Evolutionary conservation across 2,113 vertebrate genomes (phyloP).

Genomic region (Mionectes macconnelli): DNA sequence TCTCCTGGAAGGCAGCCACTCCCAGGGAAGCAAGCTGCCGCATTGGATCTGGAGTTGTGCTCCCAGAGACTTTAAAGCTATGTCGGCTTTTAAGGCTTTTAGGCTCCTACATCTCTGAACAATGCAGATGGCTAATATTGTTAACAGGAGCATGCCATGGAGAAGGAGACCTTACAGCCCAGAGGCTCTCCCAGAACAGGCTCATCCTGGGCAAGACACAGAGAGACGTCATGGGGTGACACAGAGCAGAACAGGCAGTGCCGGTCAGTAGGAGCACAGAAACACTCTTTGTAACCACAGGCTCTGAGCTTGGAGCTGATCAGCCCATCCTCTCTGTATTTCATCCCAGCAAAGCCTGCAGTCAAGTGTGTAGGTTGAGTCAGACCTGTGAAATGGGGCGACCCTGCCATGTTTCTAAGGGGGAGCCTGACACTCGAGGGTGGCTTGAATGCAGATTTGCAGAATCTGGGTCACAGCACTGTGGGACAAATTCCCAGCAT

Average conservation of each 20-base stretch:
- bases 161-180: neutral
- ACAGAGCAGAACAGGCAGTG: neutral
- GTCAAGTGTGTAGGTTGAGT: neutral
- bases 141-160: accelerated
- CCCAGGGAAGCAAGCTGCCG: neutral
- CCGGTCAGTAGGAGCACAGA: neutral
- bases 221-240: neutral
- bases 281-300: neutral
- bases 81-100: neutral
- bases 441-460: neutral
- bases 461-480: neutral
- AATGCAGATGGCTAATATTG: neutral
- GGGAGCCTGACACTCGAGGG: neutral
- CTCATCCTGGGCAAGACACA: accelerated
- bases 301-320: neutral
- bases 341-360: neutral
- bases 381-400: neutral
- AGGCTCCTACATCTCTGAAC: neutral
- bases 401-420: neutral
- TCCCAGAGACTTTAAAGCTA: neutral
- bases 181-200: neutral
- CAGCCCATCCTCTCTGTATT: neutral
- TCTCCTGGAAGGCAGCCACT: slow-evolving; percentile 55
- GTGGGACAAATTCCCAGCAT: neutral
- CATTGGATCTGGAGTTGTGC: neutral